A percentile compares a stretch with the other conserved stretches of the same genome.
These are phyloP conservation scores for Polydesmus complanatus DNA, from an alignment of 2,888 invertebrate genomes.

Conservation along the genomic window DNA sequence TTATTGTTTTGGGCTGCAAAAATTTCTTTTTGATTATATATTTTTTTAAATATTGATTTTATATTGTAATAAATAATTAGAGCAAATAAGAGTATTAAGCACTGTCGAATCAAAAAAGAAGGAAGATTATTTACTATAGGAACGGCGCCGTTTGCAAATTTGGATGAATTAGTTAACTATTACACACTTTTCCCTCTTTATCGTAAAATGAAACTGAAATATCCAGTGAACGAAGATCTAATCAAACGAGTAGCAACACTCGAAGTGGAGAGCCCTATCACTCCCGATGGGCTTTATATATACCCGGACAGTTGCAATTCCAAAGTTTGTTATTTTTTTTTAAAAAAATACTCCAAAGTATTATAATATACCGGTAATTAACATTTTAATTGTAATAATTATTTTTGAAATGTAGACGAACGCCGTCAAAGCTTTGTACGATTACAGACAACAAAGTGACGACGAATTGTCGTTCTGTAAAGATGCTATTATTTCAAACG, in stretches of 20 bases:
- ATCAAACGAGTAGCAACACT: slow-evolving; percentile 38
- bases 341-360: too few relatives aligned
- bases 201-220: slow-evolving; percentile 71
- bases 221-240: slow-evolving; percentile 64
- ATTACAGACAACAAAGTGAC: slow-evolving; percentile 69
- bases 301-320: slow-evolving; percentile 62
- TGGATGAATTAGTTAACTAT: slow-evolving; percentile 84
- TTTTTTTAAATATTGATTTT: slow-evolving; percentile 41
- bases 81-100: slow-evolving; percentile 86
- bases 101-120: slow-evolving; percentile 86
- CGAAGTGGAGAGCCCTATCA: neutral
- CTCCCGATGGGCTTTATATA: slow-evolving; percentile 44
- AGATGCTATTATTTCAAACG: slow-evolving; percentile 84
- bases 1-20: too few relatives aligned
- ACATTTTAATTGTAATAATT: too few relatives aligned
- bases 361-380: neutral
- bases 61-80: slow-evolving; percentile 35
- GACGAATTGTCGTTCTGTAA: slow-evolving; percentile 91
- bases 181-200: slow-evolving; percentile 85
- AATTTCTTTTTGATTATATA: too few relatives aligned
- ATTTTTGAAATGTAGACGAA: too few relatives aligned
- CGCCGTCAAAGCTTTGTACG: slow-evolving; percentile 73
- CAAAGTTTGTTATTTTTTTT: slow-evolving; percentile 40
- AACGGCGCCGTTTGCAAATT: slow-evolving; percentile 81
- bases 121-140: slow-evolving; percentile 83